These are phyloP conservation scores for Numenius phaeopus DNA, from an alignment of 2,797 vertebrate species.

Conservation along the genomic window DNA sequence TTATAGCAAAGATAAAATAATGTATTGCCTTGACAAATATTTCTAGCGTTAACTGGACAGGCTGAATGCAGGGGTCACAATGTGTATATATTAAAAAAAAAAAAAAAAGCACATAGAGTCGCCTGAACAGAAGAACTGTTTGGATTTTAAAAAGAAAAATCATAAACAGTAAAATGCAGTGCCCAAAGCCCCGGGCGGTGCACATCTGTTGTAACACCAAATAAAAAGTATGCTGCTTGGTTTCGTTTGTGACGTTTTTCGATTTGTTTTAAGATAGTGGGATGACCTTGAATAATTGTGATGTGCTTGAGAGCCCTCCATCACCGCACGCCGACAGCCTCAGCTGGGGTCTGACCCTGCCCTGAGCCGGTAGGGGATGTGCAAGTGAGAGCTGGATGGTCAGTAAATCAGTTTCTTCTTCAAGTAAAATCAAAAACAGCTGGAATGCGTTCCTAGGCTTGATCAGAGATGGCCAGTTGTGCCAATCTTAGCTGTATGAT, in stretches of 20 bases:
- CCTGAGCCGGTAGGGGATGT: background rate
- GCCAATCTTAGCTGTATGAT: background rate
- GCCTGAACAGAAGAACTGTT: conserved; percentile 65
- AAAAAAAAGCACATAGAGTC: conserved; percentile 61
- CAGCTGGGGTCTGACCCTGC: background rate
- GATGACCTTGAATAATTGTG: conserved; percentile 22
- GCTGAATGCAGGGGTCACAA: conserved; percentile 64
- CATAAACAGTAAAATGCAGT: conserved; percentile 52
- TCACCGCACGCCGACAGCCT: background rate
- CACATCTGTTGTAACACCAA: conserved; percentile 78
- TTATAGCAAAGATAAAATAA: conserved; percentile 79
- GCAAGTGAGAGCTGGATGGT: background rate
- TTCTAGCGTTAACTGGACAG: conserved; percentile 76
- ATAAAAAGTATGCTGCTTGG: conserved; percentile 90
- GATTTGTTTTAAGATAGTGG: conserved; percentile 42
- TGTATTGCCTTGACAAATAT: conserved; percentile 84
- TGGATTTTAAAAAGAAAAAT: conserved; percentile 63
- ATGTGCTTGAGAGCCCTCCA: background rate
- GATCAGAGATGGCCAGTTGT: background rate
- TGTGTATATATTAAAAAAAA: conserved; percentile 30
- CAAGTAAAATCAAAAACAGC: background rate
- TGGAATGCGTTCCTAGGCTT: background rate
- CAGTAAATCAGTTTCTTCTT: background rate
- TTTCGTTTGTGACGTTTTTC: conserved; percentile 73
- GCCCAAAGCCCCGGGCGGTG: conserved; percentile 39